phyloP scores from a whole-genome alignment of 2,113 vertebrate species.

The Saguinus imperator region DNA sequence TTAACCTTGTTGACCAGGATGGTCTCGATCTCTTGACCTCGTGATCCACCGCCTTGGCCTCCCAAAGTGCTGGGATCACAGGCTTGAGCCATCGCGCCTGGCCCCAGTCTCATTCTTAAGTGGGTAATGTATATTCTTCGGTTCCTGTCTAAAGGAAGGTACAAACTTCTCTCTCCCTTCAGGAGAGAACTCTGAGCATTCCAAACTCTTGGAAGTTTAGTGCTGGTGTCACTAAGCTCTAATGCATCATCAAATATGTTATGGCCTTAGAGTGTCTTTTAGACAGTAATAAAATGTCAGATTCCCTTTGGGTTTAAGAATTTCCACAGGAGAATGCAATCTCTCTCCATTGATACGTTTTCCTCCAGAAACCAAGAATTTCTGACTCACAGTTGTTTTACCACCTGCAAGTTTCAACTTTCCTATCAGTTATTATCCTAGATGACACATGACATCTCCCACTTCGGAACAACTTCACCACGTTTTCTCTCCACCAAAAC shows the following conservation, averaged over 20 bases:
- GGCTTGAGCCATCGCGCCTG: too few species aligned
- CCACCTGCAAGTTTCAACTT: slow-evolving; percentile 27
- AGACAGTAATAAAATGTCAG: not conserved
- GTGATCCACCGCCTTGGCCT: too few species aligned
- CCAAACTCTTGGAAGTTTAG: not conserved
- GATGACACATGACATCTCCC: slow-evolving; percentile 33
- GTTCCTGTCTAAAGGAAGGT: slow-evolving; percentile 29
- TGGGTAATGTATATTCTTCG: slow-evolving; percentile 65
- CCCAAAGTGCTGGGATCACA: too few species aligned
- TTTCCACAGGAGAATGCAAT: not conserved
- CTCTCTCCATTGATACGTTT: not conserved
- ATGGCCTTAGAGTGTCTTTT: not conserved
- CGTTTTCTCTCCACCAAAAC: not conserved
- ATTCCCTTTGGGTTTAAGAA: not conserved
- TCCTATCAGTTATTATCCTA: not conserved
- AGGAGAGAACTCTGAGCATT: not conserved
- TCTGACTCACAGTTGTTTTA: slow-evolving; percentile 36
- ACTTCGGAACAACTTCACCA: not conserved
- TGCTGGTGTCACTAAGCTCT: not conserved
- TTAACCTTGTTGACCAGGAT: too few species aligned
- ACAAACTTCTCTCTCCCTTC: not conserved
- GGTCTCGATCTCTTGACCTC: too few species aligned
- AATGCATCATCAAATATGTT: not conserved
- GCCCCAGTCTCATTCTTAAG: slow-evolving; percentile 42
- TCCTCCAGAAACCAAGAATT: slow-evolving; percentile 8